These are phyloP conservation scores for Antheraea pernyi DNA, from an alignment of 1,140 invertebrate species.

Conservation along the genomic window DNA sequence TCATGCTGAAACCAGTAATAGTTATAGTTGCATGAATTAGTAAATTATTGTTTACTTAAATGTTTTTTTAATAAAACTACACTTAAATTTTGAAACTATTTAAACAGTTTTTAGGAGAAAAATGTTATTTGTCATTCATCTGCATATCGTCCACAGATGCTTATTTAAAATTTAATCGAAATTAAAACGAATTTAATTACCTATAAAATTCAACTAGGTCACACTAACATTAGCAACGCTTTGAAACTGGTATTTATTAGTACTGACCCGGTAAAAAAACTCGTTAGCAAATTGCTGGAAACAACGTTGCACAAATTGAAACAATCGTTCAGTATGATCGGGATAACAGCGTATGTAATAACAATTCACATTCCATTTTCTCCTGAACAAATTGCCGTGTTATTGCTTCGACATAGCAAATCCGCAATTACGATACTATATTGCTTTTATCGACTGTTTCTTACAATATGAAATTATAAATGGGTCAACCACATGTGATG, in stretches of 20 bases:
- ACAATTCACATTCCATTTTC: constrained; percentile 45
- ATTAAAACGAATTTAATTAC: background rate
- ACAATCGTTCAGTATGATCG: constrained; percentile 19
- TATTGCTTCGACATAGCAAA: constrained; percentile 24
- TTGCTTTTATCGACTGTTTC: background rate
- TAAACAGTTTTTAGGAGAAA: too few relatives aligned
- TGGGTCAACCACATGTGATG: background rate
- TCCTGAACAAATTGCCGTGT: constrained; percentile 36
- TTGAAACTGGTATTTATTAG: background rate
- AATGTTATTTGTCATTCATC: too few relatives aligned
- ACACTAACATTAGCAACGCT: background rate
- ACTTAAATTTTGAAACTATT: too few relatives aligned
- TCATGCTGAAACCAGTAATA: too few relatives aligned
- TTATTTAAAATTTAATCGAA: too few relatives aligned
- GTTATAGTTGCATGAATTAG: too few relatives aligned
- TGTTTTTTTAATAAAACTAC: too few relatives aligned
- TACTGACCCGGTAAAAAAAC: background rate
- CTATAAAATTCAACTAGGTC: background rate
- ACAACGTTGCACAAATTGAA: constrained; percentile 19
- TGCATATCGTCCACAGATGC: too few relatives aligned
- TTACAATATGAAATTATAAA: background rate
- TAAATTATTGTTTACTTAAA: too few relatives aligned
- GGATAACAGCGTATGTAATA: constrained; percentile 33
- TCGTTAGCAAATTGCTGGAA: constrained; percentile 5
- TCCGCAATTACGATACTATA: constrained; percentile 14